These are phyloP conservation scores for Thalpophila matura DNA, from an alignment of 2,888 invertebrate genomes.

Conservation along the genomic window DNA sequence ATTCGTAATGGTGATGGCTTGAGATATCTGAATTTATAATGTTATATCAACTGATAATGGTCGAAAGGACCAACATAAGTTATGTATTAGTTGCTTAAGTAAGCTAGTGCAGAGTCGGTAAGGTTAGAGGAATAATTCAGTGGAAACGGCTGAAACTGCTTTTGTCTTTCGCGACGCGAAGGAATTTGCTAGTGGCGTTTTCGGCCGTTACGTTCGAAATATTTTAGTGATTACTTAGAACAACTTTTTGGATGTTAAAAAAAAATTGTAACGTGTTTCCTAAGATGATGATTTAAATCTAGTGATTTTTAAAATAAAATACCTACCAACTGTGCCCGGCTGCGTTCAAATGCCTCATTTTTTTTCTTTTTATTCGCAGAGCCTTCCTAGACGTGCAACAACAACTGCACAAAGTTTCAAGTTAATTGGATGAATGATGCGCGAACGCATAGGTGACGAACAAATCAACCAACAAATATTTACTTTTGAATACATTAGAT, in stretches of 20 bases:
- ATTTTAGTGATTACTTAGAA: constrained; percentile 44
- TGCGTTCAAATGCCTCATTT: no score
- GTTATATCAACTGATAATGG: constrained; percentile 71
- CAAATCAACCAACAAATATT: no score
- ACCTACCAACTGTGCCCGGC: no score
- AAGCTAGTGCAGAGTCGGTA: constrained; percentile 28
- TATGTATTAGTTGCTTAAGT: constrained; percentile 46
- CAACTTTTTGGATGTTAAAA: constrained; percentile 17
- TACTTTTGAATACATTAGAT: no score
- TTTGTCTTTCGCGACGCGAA: constrained; percentile 39
- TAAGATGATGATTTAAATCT: no score
- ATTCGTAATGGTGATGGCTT: constrained; percentile 79
- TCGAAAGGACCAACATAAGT: constrained; percentile 46
- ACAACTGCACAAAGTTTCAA: no score
- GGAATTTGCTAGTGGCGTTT: constrained; percentile 46
- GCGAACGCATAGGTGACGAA: no score
- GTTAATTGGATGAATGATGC: no score
- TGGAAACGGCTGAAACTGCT: constrained; percentile 25
- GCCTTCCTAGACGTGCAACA: no score
- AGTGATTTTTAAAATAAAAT: not conserved
- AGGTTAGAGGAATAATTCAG: constrained; percentile 46
- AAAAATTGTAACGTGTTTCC: constrained; percentile 10
- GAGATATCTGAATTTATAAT: constrained; percentile 83
- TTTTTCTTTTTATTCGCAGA: no score
- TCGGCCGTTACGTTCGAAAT: constrained; percentile 31